Evolutionary conservation across 2,797 vertebrate species (phyloP), one percentile per base, ranked within the genome.

Genomic region (Heliangelus exortis): DNA sequence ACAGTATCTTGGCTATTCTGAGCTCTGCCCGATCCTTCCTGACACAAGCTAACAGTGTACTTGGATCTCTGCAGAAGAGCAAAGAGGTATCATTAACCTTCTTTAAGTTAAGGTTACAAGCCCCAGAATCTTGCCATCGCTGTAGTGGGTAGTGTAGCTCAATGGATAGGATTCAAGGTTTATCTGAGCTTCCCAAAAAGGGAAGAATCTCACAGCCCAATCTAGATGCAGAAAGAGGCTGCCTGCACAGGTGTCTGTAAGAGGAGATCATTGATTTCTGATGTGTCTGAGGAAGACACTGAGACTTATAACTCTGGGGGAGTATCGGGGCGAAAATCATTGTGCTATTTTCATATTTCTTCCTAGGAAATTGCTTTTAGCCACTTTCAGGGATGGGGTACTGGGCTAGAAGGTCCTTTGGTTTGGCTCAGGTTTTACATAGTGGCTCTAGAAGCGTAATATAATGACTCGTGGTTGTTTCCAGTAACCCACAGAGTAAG

Each of bases 71-170:
- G 72, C 94, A 93, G 3, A 97, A 98, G 91, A 99, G 97, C 95
- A 99, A 99, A 98, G 98, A 93, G 98, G 99, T 99, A 98, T 31
- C 80, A 34, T 76, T 78, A 79, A 73, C 22, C 7, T 83, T 50
- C n/a, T 25, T 16, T 18, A 11, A 58, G 45, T 55, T 45, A 58
- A 61, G 68, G 76, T 87, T 59, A 63, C 76, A 58, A 79, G 1
- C 7, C 15, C 8, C 17, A 43, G 0, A 29, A 19, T 36, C 29
- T 43, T 81, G 31, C 26, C 59, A 31, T 58, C 53, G 28, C 20
- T 62, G 26, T 69, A 61, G 34, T 21, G 28, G 34, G 15, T 25
- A 57, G 43, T 19, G 12, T 21, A 74, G 28, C 33, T 84, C 33
- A 21, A n/a, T 43, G 59, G 31, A 39, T 59, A 15, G 54, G 36